Evolutionary conservation across 2,113 vertebrate species (phyloP), one percentile per base, ranked within the genome.

Genomic region (Oreocharis arfaki): DNA sequence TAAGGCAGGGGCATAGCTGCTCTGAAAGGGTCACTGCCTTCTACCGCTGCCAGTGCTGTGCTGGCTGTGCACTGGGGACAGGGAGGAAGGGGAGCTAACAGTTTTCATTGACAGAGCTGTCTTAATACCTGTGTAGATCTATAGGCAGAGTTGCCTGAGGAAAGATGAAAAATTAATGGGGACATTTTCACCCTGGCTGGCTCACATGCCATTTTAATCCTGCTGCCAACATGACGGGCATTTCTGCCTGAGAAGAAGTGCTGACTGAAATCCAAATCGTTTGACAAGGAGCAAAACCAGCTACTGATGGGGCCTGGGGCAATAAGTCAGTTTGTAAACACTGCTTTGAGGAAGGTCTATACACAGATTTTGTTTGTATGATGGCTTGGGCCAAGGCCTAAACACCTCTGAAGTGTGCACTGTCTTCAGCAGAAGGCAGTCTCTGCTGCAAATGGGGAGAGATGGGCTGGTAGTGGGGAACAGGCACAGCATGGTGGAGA

Each of bases 141-240:
- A 88, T 95, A 93, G 89, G 94, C 96, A 91, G 71, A 74, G 30
- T 90, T 96, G 97, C 97, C 96, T 59, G 92, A 96, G 96, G 97
- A 90, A 89, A 95, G 79, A 95, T 97, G 79, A 97, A 97, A 97
- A 92, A 95, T 97, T 96, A 96, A 97, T 93, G 93, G 94, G 49
- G 69, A 93, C 85, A 71, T 97, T 97, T 97, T 97, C 91, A 96
- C 96, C 96, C 92, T 74, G 73, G 47, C 76, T 96, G 82, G 76
- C 89, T 97, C 85, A 79, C 85, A 97, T 97, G 96, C 94, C 97
- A 85, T 89, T 97, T 95, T 95, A 97, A 96, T 97, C 82, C 87
- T 30, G 35, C 53, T 96, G 70, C 91, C 57, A 87, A 83, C 87
- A 56, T 95, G 95, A 97, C 7, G 63, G 94, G 78, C 69, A 3